A percentile compares a stretch with the other conserved stretches of the same genome.
phyloP scores from a whole-genome alignment of 2,888 invertebrate genomes.

The Trypoxylon attenuatum region DNA sequence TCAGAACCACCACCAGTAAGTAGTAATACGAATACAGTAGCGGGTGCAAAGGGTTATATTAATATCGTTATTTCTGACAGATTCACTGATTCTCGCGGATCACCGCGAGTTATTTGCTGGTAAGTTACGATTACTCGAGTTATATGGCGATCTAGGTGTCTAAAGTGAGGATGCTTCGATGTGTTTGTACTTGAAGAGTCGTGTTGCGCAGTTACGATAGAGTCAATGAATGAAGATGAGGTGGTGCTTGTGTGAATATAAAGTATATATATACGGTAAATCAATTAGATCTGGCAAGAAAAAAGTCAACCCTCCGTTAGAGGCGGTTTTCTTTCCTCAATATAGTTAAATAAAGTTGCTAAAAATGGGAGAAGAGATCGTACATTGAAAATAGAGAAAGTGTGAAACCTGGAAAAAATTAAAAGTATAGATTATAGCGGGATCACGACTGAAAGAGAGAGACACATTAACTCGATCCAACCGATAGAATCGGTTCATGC shows the following conservation, averaged over 20 bases:
- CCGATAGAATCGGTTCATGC: too few relatives aligned
- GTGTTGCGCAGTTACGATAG: not conserved
- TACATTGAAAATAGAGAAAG: not conserved
- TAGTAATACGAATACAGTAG: slow-evolving; percentile 40
- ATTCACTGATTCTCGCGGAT: not conserved
- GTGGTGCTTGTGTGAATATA: not conserved
- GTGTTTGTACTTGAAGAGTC: not conserved
- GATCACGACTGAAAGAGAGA: slow-evolving; percentile 22
- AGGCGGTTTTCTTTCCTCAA: not conserved
- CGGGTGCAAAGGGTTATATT: slow-evolving; percentile 37
- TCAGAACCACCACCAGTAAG: slow-evolving; percentile 48
- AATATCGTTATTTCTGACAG: too few relatives aligned
- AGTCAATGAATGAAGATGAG: not conserved
- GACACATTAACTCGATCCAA: too few relatives aligned
- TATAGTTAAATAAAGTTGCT: not conserved
- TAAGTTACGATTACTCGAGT: not conserved
- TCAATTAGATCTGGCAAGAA: not conserved
- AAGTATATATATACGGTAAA: not conserved
- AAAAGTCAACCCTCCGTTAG: not conserved
- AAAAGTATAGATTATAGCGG: slow-evolving; percentile 17
- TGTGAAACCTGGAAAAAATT: too few relatives aligned
- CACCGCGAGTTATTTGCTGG: not conserved
- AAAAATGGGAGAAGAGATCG: not conserved
- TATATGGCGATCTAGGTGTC: too few relatives aligned
- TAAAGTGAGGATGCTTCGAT: too few relatives aligned